Evolutionary conservation across 2,797 vertebrate genomes (phyloP).

Genomic region (Gobionotothen gibberifrons): DNA sequence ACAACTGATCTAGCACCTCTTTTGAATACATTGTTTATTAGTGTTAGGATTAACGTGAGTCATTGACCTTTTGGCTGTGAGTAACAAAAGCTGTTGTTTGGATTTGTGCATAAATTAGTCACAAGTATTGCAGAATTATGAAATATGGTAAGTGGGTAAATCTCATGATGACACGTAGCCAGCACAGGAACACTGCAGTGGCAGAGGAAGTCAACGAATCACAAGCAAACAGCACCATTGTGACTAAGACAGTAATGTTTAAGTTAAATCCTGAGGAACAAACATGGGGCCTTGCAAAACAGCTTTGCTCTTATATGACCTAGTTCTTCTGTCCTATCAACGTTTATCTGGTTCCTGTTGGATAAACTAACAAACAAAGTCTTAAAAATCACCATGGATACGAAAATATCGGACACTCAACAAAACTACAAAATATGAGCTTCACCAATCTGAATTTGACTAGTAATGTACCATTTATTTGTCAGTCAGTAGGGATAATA

Average conservation of each 20-base stretch:
- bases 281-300: not conserved
- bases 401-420: not conserved
- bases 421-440: not conserved
- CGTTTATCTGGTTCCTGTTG: not conserved
- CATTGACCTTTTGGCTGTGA: not conserved
- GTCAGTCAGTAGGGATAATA: too few relatives aligned
- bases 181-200: constrained; percentile 2
- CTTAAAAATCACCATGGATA: not conserved
- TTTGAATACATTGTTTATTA: not conserved
- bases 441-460: not conserved
- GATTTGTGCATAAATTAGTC: not conserved
- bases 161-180: not conserved
- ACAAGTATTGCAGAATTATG: not conserved
- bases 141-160: not conserved
- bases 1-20: not conserved
- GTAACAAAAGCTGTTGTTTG: not conserved
- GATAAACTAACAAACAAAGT: not conserved
- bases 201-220: not conserved
- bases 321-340: not conserved
- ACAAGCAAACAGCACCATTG: not conserved
- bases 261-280: not conserved
- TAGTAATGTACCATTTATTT: not conserved
- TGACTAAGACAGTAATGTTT: not conserved
- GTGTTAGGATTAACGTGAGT: not conserved
- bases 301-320: not conserved